Conservation (phyloP, 1,140 invertebrate genomes). For the Mya arenaria region DNA sequence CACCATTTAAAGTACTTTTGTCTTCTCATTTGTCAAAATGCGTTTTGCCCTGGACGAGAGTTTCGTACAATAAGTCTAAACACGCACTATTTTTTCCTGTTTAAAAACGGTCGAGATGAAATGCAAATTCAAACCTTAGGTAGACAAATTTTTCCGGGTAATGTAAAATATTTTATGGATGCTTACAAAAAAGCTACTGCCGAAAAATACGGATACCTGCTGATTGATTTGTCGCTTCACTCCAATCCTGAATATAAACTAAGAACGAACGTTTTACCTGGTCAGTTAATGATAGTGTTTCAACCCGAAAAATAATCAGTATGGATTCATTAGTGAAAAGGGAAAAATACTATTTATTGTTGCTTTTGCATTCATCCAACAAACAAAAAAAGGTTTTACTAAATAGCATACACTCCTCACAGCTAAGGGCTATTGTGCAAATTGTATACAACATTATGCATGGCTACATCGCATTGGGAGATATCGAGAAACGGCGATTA, state of each 20-base stretch:
- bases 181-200: conserved; percentile 23
- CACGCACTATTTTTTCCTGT: conserved; percentile 4
- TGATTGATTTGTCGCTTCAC: conserved; percentile 17
- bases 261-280: conserved; percentile 18
- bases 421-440: too few species aligned
- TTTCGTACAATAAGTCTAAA: conserved; percentile 15
- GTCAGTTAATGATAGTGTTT: conserved; percentile 39
- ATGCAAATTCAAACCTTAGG: conserved; percentile 25
- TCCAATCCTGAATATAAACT: conserved; percentile 23
- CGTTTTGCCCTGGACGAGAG: conserved; percentile 24
- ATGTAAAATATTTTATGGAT: conserved; percentile 4
- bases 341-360: not conserved
- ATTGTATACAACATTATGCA: too few species aligned
- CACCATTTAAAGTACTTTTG: not conserved
- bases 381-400: conserved; percentile 9
- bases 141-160: conserved; percentile 3
- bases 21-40: conserved; percentile 29
- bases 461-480: too few species aligned
- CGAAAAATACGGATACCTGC: not conserved
- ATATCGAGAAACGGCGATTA: not conserved
- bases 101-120: not conserved
- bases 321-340: too few species aligned
- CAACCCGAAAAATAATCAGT: too few species aligned
- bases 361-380: not conserved
- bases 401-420: not conserved